A percentile compares a stretch with the other conserved stretches of the same genome.
phyloP scores from a whole-genome alignment of 2,113 vertebrate genomes.

The Lontra canadensis region DNA sequence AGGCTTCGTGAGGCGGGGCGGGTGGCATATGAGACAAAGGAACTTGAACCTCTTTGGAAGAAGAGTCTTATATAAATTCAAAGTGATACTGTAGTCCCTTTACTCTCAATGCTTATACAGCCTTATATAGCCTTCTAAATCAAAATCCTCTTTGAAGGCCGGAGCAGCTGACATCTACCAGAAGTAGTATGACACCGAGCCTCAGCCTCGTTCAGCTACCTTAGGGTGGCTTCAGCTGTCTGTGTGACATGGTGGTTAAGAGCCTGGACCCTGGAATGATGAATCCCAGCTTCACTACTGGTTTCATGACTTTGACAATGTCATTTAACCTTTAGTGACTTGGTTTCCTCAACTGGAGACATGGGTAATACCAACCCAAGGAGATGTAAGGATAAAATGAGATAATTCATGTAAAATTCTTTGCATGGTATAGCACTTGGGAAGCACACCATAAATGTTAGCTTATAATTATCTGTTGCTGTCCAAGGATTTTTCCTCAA shows the following conservation, averaged over 20 bases:
- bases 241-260: background rate
- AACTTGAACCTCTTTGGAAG: background rate
- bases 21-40: background rate
- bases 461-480: background rate
- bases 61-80: conserved; percentile 11
- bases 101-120: background rate
- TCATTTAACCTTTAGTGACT: background rate
- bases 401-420: background rate
- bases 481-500: background rate
- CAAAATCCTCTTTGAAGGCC: background rate
- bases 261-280: background rate
- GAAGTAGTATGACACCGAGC: background rate
- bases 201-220: background rate
- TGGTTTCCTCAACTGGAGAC: background rate
- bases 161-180: background rate
- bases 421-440: background rate
- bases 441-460: background rate
- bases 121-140: background rate
- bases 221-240: background rate
- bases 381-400: background rate
- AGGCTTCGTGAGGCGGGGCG: background rate
- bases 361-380: background rate
- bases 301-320: background rate
- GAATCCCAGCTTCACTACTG: background rate
- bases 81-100: background rate